Evolutionary conservation across 2,797 vertebrate genomes (phyloP), one percentile per base, ranked within the genome.

Genomic region (Tapirus indicus): DNA sequence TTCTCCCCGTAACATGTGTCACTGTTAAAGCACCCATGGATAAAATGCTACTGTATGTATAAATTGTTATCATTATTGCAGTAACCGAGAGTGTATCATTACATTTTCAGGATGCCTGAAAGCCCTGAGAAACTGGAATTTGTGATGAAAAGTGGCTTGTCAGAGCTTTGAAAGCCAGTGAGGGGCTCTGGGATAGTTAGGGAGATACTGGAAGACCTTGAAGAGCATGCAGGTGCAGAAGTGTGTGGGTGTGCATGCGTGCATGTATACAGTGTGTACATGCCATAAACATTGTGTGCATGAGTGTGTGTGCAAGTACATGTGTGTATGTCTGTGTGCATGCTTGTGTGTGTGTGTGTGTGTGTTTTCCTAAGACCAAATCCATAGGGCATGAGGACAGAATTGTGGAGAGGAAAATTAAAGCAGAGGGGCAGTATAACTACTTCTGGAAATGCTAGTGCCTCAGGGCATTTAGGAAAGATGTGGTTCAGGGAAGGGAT

Each of bases 21-120:
- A 68, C 16, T 56, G 85, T 79, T 79, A 60, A 91, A 92, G 82
- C 74, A 44, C 68, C 80, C 58, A 17, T 4, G 58, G 95, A 86
- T 78, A 54, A 91, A 91, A 93, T 64, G 79, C 97, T 94, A 96
- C 97, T n/a, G 86, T 88, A 11, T 11, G 8, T 75, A 92, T 92
- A 47, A 97, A 96, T 92, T 96, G 91, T 93, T 60, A 71, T 71
- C 71, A 44, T 78, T 77, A 68, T 52, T 66, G 54, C 79, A 56
- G 83, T 44, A 94, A 93, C 64, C 68, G 95, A 92, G 91, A 69
- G 82, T 66, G n/a, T 82, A 85, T 52, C 60, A 12, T 92, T 80
- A 89, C 75, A n/a, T 52, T 49, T 62, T 56, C 91, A 96, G 88
- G 94, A 80, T 90, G 78, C 83, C 71, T 6, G n/a, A 84, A 88